Base-by-base conservation (phyloP, 2,797 vertebrate species). In the Lepidocolaptes lacrymiger region DNA sequence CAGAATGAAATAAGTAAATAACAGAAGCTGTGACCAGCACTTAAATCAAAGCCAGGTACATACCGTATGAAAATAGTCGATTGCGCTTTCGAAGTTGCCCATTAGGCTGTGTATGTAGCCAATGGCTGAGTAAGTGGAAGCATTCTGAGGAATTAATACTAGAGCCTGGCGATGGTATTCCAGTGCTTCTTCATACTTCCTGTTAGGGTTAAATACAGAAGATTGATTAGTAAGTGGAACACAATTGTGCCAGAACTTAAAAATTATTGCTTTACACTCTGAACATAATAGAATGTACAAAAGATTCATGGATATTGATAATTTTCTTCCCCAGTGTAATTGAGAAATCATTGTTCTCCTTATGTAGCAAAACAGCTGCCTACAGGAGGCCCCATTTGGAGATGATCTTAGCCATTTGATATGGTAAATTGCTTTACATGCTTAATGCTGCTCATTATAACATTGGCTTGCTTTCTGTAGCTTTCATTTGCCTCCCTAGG, bases 1-100 rank as follows among this genome's bases (percentile, higher is more conserved):
- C 43, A 48, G 76, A 49, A 39, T 1, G 10, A n/a, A 67, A 41
- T 7, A 27, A 22, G 43, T 27, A 79, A 75, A 24, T 14, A 68
- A 27, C 2, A 72, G 64, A 24, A 71, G 6, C 16, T 30, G 51
- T 23, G 76, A 64, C 17, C 30, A 64, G 67, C 34, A 36, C 44
- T 48, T 52, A 20, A 61, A 15, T 3, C 61, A 19, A 76, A 59
- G 89, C 8, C 73, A 39, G 76, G 72, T 71, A 96, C 98, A 13
- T 98, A 99, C 99, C 78, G 99, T 99, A 79, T 99, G 99, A 97
- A 99, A 99, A 97, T 99, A 99, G 98, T 99, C 99, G 28, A 99
- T 99, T 16, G 99, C 99, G 0, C 99, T 99, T 97, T 99, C 99
- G 83, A 99, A 99, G 96, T 99, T 99, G 43, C 99, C 99, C 99